These are phyloP conservation scores for Mesorhabditis sp. DNA, from an alignment of 2,888 invertebrate species.

Conservation along the genomic window DNA sequence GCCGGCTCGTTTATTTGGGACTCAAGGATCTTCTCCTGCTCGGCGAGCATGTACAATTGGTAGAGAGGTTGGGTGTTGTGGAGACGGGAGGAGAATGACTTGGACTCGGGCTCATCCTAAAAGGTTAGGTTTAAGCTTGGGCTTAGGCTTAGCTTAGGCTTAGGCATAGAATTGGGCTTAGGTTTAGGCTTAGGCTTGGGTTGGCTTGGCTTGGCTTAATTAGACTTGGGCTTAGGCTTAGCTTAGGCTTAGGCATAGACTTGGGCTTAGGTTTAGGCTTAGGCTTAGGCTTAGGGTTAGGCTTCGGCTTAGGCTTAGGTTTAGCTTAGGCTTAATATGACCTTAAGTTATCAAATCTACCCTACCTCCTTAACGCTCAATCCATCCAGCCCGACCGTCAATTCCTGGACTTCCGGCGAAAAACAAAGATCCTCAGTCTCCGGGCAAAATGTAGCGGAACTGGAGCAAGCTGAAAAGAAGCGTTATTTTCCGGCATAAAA, in stretches of 20 bases:
- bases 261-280: no score
- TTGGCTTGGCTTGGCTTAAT: no score
- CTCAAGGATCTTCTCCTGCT: neutral
- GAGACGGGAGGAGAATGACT: neutral
- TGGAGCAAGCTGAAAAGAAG: neutral
- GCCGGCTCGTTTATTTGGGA: neutral
- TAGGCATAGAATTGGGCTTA: no score
- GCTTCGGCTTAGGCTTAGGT: no score
- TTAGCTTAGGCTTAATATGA: no score
- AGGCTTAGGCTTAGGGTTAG: no score
- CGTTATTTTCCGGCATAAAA: no score
- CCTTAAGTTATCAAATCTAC: neutral
- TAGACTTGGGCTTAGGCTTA: no score
- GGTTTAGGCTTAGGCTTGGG: no score
- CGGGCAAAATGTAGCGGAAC: neutral
- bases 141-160: no score
- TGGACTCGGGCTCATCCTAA: neutral
- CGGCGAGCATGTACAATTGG: constrained; percentile 16
- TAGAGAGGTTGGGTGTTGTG: constrained; percentile 1
- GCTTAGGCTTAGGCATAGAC: no score
- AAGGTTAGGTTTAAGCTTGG: no score
- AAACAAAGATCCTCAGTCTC: neutral
- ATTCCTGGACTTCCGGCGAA: neutral
- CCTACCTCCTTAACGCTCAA: neutral
- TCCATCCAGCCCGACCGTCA: neutral